Conservation (phyloP, 2,888 invertebrate genomes). For the Heliothis peltigera region DNA sequence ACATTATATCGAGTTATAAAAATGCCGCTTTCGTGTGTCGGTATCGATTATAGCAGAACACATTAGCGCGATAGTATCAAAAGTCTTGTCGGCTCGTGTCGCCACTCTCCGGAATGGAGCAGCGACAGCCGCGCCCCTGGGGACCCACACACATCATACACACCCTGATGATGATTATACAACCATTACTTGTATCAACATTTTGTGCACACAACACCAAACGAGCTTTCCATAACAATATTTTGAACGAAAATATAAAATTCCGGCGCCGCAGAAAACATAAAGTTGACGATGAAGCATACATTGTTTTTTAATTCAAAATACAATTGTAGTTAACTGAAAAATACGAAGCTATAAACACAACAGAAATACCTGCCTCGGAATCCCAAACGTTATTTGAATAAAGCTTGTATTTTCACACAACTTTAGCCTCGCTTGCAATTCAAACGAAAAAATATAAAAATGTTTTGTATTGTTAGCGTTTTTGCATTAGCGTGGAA, state of each 20-base stretch:
- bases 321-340: slow-evolving; percentile 30
- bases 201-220: slow-evolving; percentile 32
- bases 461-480: slow-evolving; percentile 55
- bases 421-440: slow-evolving; percentile 45
- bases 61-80: slow-evolving; percentile 83
- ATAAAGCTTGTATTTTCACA: slow-evolving; percentile 51
- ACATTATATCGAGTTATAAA: slow-evolving; percentile 57
- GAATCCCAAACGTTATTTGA: slow-evolving; percentile 50
- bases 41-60: slow-evolving; percentile 79
- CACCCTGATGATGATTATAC: slow-evolving; percentile 53
- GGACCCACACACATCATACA: slow-evolving; percentile 56
- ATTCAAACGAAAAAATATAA: slow-evolving; percentile 43
- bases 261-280: slow-evolving; percentile 8
- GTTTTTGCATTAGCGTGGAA: slow-evolving; percentile 60
- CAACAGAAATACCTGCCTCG: slow-evolving; percentile 48
- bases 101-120: slow-evolving; percentile 72
- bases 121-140: slow-evolving; percentile 67
- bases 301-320: slow-evolving; percentile 42
- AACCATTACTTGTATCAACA: slow-evolving; percentile 63
- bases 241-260: slow-evolving; percentile 15
- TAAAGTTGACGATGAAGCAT: slow-evolving; percentile 27
- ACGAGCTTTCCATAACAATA: slow-evolving; percentile 31
- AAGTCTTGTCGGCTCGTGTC: slow-evolving; percentile 78
- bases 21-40: slow-evolving; percentile 64
- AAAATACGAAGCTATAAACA: slow-evolving; percentile 53